Evolutionary conservation across 1,140 invertebrate species (phyloP).

Genomic region (Trichonephila clavata): DNA sequence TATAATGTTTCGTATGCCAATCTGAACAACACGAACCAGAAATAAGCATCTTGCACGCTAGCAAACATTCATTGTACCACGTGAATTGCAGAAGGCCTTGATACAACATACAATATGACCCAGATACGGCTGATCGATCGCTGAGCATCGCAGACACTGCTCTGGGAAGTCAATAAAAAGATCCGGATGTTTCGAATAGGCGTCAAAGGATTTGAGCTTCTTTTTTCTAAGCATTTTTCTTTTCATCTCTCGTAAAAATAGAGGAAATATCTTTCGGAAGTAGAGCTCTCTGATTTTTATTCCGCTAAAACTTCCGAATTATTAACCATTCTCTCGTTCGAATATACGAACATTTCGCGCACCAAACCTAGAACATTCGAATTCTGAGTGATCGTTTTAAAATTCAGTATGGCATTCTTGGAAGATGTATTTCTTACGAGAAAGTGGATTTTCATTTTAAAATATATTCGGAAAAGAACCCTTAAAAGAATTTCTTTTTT

Average conservation of each 20-base stretch:
- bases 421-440: not conserved
- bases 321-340: not conserved
- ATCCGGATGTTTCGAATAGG: constrained; percentile 30
- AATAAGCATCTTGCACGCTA: not conserved
- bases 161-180: constrained; percentile 20
- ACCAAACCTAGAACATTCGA: too few species aligned
- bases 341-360: not conserved
- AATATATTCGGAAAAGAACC: not conserved
- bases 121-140: constrained; percentile 23
- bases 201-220: constrained; percentile 37
- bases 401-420: not conserved
- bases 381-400: not conserved
- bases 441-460: not conserved
- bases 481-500: not conserved
- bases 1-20: not conserved
- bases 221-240: not conserved
- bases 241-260: not conserved
- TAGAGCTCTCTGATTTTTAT: not conserved
- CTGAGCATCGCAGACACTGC: not conserved
- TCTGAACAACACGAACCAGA: not conserved
- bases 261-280: constrained; percentile 4
- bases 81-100: constrained; percentile 37
- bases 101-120: constrained; percentile 16
- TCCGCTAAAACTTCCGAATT: not conserved
- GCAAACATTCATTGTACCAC: not conserved